A percentile compares a stretch with the other conserved stretches of the same genome.
These are phyloP conservation scores for Bagarius yarrelli DNA, from an alignment of 2,113 vertebrate species.

Conservation along the genomic window DNA sequence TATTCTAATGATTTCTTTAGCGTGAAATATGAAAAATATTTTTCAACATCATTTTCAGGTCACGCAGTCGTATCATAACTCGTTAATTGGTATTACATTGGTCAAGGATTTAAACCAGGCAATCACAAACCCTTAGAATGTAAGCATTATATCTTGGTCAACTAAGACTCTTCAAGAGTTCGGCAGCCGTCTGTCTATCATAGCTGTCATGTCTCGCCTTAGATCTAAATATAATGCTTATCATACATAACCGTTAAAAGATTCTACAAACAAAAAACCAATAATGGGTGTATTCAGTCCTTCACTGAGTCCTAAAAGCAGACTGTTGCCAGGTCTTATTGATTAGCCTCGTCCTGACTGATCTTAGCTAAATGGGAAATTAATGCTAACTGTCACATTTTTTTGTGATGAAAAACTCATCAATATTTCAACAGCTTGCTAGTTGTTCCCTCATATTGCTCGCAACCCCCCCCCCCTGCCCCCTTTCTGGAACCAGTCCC, in stretches of 20 bases:
- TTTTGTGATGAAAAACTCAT: conserved; percentile 65
- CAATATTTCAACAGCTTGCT: conserved; percentile 65
- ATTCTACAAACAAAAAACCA: neutral
- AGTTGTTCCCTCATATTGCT: conserved; percentile 45
- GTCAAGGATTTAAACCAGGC: too few relatives aligned
- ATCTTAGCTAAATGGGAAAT: conserved; percentile 69
- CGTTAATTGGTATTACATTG: too few relatives aligned
- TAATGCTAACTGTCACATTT: conserved; percentile 72
- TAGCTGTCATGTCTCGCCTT: neutral
- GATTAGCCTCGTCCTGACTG: conserved; percentile 61
- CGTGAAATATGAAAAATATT: too few relatives aligned
- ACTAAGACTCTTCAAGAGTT: neutral
- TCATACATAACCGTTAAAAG: neutral
- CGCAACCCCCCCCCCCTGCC: conserved; percentile 23
- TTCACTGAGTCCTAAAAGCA: neutral
- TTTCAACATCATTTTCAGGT: too few relatives aligned
- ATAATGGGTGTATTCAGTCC: neutral
- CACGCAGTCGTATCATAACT: too few relatives aligned
- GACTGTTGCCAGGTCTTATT: conserved; percentile 46
- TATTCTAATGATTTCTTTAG: too few relatives aligned
- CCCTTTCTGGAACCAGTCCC: conserved; percentile 30
- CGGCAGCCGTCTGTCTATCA: neutral
- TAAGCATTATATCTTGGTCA: neutral
- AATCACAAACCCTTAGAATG: neutral
- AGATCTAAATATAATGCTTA: neutral